Base-by-base conservation (phyloP, 2,113 vertebrate species). In the Centrocercus urophasianus region DNA sequence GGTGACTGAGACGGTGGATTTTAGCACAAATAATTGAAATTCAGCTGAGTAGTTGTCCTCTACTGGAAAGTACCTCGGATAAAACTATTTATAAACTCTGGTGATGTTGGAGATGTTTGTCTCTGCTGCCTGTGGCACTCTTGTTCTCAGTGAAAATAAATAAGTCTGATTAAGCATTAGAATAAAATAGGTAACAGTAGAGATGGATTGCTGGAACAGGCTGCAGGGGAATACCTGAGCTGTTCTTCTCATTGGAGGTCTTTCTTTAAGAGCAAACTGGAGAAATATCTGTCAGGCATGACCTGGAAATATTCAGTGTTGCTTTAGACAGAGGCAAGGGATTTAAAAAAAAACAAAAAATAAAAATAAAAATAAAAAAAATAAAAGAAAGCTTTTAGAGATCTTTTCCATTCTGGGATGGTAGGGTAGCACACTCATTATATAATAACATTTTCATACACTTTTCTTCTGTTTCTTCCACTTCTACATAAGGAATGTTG, bases 111-210 rank as follows among this genome's bases (percentile, higher is more conserved):
- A 40, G 90, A 76, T 65, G 47, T 59, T 59, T 81, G 15, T 61
- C 56, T 89, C 45, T 5, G 14, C n/a, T 77, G 77, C 73, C 36
- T 30, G 12, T 83, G 60, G 36, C 56, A 20, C 36, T 66, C 32
- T 54, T 1, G 2, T 88, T 88, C 72, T 73, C n/a, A 66, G 27
- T 81, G 42, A 78, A 89, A 94, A 88, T 91, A 69, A 94, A 43
- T 89, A 36, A 81, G 48, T 86, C 65, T 52, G n/a, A 38, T 76
- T 50, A 81, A 81, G 61, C 87, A 74, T 74, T 94, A 87, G 45
- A 60, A 56, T 86, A 83, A 81, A 7, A 2, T 19, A 5, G n/a
- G 15, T 63, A n/a, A 52, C 27, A 81, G 36, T 89, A 45, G 65
- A 91, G 69, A 45, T 40, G 52, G 25, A 63, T 67, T 8, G 4